phyloP scores from a whole-genome alignment of 2,888 invertebrate genomes.

The Penaeus monodon region DNA sequence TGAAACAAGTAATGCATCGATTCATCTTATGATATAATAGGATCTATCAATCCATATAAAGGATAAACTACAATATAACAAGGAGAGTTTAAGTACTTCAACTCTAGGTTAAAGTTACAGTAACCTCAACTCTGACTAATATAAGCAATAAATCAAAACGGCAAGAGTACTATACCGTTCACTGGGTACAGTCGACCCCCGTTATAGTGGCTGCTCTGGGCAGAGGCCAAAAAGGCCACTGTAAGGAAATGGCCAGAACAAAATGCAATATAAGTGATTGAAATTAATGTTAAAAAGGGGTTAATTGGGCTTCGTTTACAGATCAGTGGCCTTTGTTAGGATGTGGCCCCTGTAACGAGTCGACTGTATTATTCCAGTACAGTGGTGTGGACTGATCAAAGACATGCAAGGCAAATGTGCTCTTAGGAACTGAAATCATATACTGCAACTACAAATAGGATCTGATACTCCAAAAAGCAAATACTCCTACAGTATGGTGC shows the following conservation, averaged over 20 bases:
- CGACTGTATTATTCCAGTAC: conserved; percentile 46
- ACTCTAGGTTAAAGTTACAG: too few species aligned
- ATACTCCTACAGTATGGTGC: too few species aligned
- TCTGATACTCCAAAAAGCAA: too few species aligned
- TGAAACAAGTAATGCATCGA: too few species aligned
- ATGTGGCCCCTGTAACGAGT: conserved; percentile 51
- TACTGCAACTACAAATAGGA: too few species aligned
- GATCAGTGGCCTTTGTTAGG: conserved; percentile 51
- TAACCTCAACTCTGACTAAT: background rate
- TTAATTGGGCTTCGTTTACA: conserved; percentile 37
- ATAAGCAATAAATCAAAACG: conserved; percentile 44
- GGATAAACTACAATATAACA: too few species aligned
- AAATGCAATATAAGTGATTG: conserved; percentile 53
- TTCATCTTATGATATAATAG: too few species aligned
- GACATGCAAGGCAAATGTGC: conserved; percentile 30
- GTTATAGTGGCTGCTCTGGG: conserved; percentile 55
- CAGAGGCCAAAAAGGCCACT: conserved; percentile 59
- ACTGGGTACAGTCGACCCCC: conserved; percentile 57
- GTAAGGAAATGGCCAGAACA: conserved; percentile 55
- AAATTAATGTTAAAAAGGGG: conserved; percentile 41
- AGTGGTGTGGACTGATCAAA: conserved; percentile 29
- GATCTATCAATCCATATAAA: too few species aligned
- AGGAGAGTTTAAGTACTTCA: too few species aligned
- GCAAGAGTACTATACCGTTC: conserved; percentile 56
- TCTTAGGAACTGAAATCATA: background rate